These are phyloP conservation scores for Dryocosmus kuriphilus DNA, from an alignment of 2,888 invertebrate genomes.

Conservation along the genomic window DNA sequence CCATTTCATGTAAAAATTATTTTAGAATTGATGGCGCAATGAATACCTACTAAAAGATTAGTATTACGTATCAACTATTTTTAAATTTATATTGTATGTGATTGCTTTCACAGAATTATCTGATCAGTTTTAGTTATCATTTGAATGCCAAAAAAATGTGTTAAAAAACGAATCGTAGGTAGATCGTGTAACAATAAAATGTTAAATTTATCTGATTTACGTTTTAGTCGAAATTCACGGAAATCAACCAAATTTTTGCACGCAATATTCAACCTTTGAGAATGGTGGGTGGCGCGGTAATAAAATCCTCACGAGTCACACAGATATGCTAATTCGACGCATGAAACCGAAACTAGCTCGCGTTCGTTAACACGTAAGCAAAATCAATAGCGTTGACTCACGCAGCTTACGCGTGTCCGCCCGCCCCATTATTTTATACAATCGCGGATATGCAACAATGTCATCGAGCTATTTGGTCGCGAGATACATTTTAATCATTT, in stretches of 20 bases:
- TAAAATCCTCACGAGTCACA: not conserved
- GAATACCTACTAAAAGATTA: too few species aligned
- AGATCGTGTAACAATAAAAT: not conserved
- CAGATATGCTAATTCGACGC: conserved; percentile 10
- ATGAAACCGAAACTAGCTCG: conserved; percentile 7
- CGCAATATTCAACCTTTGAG: not conserved
- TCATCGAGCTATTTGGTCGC: conserved; percentile 11
- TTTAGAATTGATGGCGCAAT: too few species aligned
- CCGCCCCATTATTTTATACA: conserved; percentile 18
- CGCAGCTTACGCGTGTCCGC: conserved; percentile 10
- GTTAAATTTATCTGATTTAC: not conserved
- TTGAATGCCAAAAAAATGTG: not conserved
- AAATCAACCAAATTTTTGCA: not conserved
- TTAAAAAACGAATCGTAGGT: not conserved
- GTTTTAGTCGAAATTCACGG: not conserved
- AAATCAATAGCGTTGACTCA: conserved; percentile 29
- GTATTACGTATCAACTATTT: too few species aligned
- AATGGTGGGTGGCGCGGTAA: not conserved
- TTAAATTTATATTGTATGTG: too few species aligned
- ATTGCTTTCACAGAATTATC: too few species aligned
- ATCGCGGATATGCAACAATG: conserved; percentile 22
- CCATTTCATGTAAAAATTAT: too few species aligned
- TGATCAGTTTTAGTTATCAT: not conserved
- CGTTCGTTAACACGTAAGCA: conserved; percentile 18
- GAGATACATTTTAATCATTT: conserved; percentile 29